A percentile compares a stretch with the other conserved stretches of the same genome.
These are phyloP conservation scores for Sphinx pinastri DNA, from an alignment of 2,888 invertebrate species.

Conservation along the genomic window DNA sequence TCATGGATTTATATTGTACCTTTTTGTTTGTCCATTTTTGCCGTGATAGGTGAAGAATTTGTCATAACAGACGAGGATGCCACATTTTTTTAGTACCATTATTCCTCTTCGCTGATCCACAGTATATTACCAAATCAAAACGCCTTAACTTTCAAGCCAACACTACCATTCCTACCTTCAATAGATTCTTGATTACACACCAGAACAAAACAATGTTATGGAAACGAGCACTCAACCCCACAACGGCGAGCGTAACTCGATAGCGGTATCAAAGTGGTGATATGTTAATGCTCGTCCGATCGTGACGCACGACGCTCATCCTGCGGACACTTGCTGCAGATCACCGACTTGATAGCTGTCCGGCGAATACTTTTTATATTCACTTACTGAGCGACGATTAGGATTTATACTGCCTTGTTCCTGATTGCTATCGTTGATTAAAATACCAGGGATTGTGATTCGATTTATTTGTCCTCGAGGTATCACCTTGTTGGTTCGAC, in stretches of 20 bases:
- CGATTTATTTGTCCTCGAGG: not conserved
- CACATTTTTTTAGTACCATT: not conserved
- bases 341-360: conserved; percentile 26
- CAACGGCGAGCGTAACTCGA: conserved; percentile 51
- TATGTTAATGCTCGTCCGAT: conserved; percentile 80
- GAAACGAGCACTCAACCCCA: conserved; percentile 38
- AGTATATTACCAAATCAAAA: not conserved
- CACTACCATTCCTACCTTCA: not conserved
- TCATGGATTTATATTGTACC: not conserved
- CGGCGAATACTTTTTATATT: conserved; percentile 28
- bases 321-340: conserved; percentile 62
- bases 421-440: conserved; percentile 5
- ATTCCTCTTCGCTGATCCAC: not conserved
- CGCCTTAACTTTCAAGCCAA: too few relatives aligned
- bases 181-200: not conserved
- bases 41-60: not conserved
- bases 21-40: conserved; percentile 8
- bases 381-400: conserved; percentile 19
- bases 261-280: conserved; percentile 75
- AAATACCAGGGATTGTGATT: not conserved
- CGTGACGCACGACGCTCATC: conserved; percentile 80
- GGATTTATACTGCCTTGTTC: conserved; percentile 5
- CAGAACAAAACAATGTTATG: conserved; percentile 33
- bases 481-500: not conserved
- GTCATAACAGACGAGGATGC: not conserved